phyloP scores from a whole-genome alignment of 2,888 invertebrate genomes.

The Aromia moschata region DNA sequence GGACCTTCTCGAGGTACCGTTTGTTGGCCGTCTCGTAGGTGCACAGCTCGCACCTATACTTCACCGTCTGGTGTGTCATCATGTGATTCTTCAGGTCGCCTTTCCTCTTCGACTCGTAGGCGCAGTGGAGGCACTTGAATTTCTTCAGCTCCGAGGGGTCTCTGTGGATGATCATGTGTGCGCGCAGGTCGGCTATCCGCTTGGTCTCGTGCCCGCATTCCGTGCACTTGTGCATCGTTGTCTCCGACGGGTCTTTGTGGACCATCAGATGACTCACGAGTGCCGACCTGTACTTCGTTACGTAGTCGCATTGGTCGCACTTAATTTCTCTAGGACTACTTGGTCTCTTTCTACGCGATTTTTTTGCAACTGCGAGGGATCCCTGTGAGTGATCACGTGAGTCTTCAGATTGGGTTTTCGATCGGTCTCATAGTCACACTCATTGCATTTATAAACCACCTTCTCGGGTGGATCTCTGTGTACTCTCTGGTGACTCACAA shows the following conservation, averaged over 20 bases:
- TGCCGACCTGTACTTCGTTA: not conserved
- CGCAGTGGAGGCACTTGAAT: not conserved
- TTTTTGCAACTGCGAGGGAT: too few relatives aligned
- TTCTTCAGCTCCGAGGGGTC: not conserved
- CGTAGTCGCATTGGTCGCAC: not conserved
- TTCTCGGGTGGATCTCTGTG: too few relatives aligned
- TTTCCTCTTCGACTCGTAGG: not conserved
- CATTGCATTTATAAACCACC: too few relatives aligned
- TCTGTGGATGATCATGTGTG: not conserved
- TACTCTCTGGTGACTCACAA: too few relatives aligned
- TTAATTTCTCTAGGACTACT: too few relatives aligned
- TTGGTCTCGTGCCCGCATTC: not conserved
- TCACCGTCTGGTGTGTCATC: not conserved
- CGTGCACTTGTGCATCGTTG: not conserved
- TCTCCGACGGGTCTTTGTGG: not conserved
- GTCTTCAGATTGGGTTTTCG: too few relatives aligned
- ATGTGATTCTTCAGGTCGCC: not conserved
- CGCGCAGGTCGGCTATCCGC: not conserved
- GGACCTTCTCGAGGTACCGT: not conserved
- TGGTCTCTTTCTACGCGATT: too few relatives aligned
- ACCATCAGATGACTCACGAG: constrained; percentile 1
- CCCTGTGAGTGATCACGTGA: too few relatives aligned
- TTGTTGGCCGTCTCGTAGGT: not conserved
- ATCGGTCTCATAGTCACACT: too few relatives aligned
- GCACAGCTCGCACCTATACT: not conserved